These are phyloP conservation scores for Caenorhabditis panamensis DNA, from an alignment of 2,888 invertebrate species.

Conservation along the genomic window DNA sequence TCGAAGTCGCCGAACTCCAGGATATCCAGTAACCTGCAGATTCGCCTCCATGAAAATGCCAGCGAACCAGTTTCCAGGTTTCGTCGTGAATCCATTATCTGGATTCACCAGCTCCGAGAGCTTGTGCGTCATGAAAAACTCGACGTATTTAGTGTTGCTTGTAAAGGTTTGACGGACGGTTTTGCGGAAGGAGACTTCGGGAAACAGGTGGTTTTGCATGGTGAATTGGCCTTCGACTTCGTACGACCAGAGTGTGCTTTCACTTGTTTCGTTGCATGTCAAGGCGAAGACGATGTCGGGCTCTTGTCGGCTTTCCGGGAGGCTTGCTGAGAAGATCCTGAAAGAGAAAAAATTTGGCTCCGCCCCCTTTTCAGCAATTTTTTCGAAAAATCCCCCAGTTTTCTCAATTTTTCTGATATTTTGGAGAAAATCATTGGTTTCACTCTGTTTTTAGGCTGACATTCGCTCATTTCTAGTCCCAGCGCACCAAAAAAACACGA, in stretches of 20 bases:
- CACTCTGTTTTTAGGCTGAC: too few species aligned
- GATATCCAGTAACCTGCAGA: background rate
- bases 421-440: too few species aligned
- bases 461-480: too few species aligned
- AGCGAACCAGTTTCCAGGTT: background rate
- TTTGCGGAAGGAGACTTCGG: background rate
- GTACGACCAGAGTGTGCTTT: conserved; percentile 3
- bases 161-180: background rate
- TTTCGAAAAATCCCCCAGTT: too few species aligned
- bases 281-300: background rate
- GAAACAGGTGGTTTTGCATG: background rate
- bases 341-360: background rate
- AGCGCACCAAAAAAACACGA: too few species aligned
- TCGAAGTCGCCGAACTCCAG: background rate
- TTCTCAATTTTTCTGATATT: too few species aligned
- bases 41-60: background rate
- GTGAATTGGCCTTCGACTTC: background rate
- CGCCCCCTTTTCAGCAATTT: background rate
- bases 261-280: background rate
- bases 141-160: background rate
- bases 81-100: background rate
- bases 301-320: background rate
- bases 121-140: background rate
- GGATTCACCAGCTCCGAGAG: background rate
- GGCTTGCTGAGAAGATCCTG: background rate